phyloP scores from a whole-genome alignment of 2,797 vertebrate species.

The Lateolabrax maculatus region DNA sequence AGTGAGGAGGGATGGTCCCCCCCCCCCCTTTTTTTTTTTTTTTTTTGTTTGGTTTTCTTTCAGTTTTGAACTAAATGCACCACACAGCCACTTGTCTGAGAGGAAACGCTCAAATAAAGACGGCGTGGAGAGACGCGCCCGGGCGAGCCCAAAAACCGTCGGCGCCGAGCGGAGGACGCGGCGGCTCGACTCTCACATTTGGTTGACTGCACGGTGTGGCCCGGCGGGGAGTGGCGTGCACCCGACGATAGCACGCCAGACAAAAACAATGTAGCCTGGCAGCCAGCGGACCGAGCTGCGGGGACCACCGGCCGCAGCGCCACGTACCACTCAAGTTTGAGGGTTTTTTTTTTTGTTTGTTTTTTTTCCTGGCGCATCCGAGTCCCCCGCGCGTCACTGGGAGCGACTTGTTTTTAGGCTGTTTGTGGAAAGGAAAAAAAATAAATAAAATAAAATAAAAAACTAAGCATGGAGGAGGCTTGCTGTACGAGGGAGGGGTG shows the following conservation, averaged over 20 bases:
- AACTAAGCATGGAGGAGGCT: no score
- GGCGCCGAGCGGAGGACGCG: no score
- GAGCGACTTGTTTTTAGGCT: neutral
- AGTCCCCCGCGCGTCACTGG: neutral
- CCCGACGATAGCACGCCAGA: conserved; percentile 57
- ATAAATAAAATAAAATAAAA: no score
- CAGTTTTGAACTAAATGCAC: neutral
- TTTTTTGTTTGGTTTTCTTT: conserved; percentile 28
- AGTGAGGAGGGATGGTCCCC: neutral
- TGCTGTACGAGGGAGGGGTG: no score
- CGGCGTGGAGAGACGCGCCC: no score
- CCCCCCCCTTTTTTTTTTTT: no score
- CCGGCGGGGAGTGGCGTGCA: conserved; percentile 80
- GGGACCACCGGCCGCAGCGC: conserved; percentile 10
- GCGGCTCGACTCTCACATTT: no score
- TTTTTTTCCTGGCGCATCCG: neutral
- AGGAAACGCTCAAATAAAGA: no score
- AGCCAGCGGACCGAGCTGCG: neutral
- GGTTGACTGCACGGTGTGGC: conserved; percentile 36
- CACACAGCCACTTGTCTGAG: no score
- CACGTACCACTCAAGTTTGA: conserved; percentile 35
- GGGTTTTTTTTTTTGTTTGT: no score
- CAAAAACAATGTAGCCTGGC: conserved; percentile 66
- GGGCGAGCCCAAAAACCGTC: no score
- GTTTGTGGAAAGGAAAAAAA: neutral